phyloP scores from a whole-genome alignment of 2,113 vertebrate genomes.

The Sinocyclocheilus grahami region DNA sequence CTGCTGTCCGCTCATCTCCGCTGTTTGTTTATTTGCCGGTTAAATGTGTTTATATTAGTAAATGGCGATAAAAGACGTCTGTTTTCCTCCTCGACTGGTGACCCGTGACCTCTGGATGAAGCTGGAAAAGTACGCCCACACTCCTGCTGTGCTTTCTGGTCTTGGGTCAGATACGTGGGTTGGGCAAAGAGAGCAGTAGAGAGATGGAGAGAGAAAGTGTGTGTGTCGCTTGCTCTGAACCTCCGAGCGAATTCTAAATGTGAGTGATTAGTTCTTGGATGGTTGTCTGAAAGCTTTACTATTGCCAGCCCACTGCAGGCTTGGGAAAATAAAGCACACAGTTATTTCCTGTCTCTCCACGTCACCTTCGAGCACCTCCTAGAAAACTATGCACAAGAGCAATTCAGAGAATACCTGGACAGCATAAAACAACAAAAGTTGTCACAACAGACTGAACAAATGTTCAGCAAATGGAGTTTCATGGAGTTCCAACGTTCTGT shows the following conservation, averaged over 20 bases:
- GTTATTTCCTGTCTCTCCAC: slow-evolving; percentile 27
- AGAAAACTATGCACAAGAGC: neutral
- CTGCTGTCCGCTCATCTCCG: slow-evolving; percentile 23
- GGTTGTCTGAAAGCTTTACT: slow-evolving; percentile 47
- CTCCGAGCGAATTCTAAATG: slow-evolving; percentile 50
- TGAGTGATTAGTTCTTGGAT: slow-evolving; percentile 47
- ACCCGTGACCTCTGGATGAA: slow-evolving; percentile 55
- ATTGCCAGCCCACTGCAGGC: slow-evolving; percentile 31
- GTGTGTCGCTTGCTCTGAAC: slow-evolving; percentile 22
- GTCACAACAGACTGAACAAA: neutral
- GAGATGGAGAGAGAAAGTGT: neutral
- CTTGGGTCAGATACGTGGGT: slow-evolving; percentile 65
- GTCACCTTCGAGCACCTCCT: slow-evolving; percentile 3
- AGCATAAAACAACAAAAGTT: neutral
- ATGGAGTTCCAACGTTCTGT: neutral
- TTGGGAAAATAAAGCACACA: slow-evolving; percentile 24
- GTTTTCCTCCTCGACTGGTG: slow-evolving; percentile 60
- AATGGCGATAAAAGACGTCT: slow-evolving; percentile 59
- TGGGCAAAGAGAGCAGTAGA: slow-evolving; percentile 35
- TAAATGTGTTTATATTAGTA: slow-evolving; percentile 57
- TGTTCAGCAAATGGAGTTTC: neutral
- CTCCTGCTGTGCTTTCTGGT: slow-evolving; percentile 48
- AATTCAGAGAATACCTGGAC: neutral
- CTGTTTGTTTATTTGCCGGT: slow-evolving; percentile 55
- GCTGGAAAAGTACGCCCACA: slow-evolving; percentile 65